These are phyloP conservation scores for Hoplias malabaricus DNA, from an alignment of 2,113 vertebrate species.

Conservation along the genomic window DNA sequence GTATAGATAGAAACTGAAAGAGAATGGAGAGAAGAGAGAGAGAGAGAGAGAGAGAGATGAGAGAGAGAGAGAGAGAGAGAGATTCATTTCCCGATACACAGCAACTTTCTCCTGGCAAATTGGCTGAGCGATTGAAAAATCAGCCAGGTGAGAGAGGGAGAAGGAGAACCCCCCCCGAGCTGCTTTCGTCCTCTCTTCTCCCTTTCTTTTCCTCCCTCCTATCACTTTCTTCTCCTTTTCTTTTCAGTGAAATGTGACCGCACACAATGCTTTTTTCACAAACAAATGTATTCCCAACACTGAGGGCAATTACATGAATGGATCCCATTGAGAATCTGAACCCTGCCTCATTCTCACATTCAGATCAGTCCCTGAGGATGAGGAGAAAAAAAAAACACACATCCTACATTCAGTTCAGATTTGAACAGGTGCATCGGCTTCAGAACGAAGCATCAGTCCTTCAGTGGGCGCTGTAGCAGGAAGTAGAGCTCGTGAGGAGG, in stretches of 20 bases:
- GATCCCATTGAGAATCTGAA: neutral
- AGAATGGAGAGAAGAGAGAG: neutral
- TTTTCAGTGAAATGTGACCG: neutral
- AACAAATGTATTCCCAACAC: neutral
- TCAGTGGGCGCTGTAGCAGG: too few species aligned
- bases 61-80: neutral
- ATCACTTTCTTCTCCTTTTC: neutral
- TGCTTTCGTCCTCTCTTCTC: neutral
- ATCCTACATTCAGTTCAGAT: too few species aligned
- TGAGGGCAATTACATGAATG: neutral
- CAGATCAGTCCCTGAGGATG: too few species aligned
- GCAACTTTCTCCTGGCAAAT: slow-evolving; percentile 4
- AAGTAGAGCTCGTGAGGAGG: too few species aligned
- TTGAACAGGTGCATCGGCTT: too few species aligned
- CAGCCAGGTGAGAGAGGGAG: slow-evolving; percentile 3
- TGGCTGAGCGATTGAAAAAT: slow-evolving; percentile 24
- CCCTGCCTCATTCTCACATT: too few species aligned
- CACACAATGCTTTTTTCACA: neutral
- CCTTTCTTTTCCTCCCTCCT: neutral
- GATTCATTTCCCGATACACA: slow-evolving; percentile 5
- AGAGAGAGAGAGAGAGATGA: neutral
- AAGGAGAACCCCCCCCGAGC: neutral
- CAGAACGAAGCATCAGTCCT: too few species aligned
- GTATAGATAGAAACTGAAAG: slow-evolving; percentile 4
- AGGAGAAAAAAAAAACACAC: too few species aligned